These are phyloP conservation scores for Ginglymostoma cirratum DNA, from an alignment of 2,113 vertebrate species.

Conservation along the genomic window DNA sequence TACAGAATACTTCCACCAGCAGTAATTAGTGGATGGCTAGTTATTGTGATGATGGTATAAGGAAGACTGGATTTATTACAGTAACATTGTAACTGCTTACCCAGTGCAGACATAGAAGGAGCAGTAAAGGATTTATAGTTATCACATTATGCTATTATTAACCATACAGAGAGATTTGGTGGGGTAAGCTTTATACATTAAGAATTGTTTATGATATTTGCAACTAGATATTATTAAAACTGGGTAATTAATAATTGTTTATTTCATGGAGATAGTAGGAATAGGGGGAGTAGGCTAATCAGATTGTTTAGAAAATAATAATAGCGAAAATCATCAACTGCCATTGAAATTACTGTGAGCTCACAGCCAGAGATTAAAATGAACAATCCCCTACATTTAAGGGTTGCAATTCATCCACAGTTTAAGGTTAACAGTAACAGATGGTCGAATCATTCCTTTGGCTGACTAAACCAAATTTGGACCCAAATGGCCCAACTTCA, in stretches of 20 bases:
- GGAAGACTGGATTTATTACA: not conserved
- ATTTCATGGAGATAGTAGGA: too few relatives aligned
- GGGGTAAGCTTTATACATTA: not conserved
- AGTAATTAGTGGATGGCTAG: not conserved
- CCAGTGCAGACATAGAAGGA: not conserved
- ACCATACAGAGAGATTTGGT: not conserved
- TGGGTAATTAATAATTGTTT: not conserved
- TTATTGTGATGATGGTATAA: not conserved
- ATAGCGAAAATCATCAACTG: not conserved
- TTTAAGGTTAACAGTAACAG: constrained; percentile 21
- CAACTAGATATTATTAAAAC: not conserved
- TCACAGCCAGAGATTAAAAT: not conserved
- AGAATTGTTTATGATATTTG: not conserved
- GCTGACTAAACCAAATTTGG: constrained; percentile 20
- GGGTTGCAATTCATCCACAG: not conserved
- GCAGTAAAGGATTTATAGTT: not conserved
- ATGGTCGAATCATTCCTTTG: constrained; percentile 16
- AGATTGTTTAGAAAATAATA: not conserved
- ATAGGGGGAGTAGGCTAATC: not conserved
- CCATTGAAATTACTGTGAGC: too few relatives aligned
- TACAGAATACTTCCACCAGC: not conserved
- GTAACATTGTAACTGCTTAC: not conserved
- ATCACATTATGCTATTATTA: not conserved
- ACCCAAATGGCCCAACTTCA: constrained; percentile 5
- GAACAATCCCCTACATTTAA: not conserved